Conservation (phyloP, 2,888 invertebrate species). For the Idaea dimidiata region DNA sequence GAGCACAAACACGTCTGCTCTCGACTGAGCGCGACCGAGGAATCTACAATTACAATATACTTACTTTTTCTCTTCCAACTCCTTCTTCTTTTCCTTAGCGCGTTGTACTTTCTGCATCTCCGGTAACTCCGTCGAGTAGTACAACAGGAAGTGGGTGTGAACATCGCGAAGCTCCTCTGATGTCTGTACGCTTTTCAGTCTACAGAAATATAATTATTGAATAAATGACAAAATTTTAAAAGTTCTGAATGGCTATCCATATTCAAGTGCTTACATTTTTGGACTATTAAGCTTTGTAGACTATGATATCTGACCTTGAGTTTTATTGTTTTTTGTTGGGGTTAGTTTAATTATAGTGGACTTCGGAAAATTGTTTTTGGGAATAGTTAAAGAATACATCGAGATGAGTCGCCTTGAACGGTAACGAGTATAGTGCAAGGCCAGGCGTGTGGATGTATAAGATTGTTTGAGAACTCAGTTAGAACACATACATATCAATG, state of each 20-base stretch:
- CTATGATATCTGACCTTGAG: neutral
- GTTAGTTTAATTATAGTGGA: too few relatives aligned
- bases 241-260: neutral
- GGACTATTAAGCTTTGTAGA: neutral
- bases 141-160: slow-evolving; percentile 94
- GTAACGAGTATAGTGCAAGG: too few relatives aligned
- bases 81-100: slow-evolving; percentile 83
- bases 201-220: slow-evolving; percentile 27
- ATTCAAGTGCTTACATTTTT: neutral
- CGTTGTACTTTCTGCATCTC: slow-evolving; percentile 89
- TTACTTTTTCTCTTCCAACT: slow-evolving; percentile 78
- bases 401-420: too few relatives aligned
- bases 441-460: too few relatives aligned
- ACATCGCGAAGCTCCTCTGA: slow-evolving; percentile 96
- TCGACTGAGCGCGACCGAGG: too few relatives aligned
- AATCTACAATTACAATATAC: slow-evolving; percentile 20
- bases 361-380: too few relatives aligned
- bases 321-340: too few relatives aligned
- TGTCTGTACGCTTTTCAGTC: slow-evolving; percentile 87
- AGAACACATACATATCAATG: slow-evolving; percentile 84
- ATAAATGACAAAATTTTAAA: neutral
- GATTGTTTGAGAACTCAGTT: too few relatives aligned
- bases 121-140: slow-evolving; percentile 92
- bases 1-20: too few relatives aligned
- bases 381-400: too few relatives aligned